A percentile compares a stretch with the other conserved stretches of the same genome.
These are phyloP conservation scores for Phalangium opilio DNA, from an alignment of 2,888 invertebrate species.

Conservation along the genomic window DNA sequence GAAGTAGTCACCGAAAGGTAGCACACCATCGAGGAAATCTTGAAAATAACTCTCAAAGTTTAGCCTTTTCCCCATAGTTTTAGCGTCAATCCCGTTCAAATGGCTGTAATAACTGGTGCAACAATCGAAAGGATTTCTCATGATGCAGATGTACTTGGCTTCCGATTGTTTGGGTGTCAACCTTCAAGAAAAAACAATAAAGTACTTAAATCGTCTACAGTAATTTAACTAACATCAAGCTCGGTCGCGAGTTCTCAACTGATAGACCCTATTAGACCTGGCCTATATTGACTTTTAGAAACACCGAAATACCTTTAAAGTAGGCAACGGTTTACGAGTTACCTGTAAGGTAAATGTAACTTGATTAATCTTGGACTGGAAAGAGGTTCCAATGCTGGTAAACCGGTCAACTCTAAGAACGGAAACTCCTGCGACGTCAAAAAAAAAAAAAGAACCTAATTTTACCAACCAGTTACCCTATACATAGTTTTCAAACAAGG, in stretches of 20 bases:
- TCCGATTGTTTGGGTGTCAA: conserved; percentile 9
- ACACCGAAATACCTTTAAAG: too few species aligned
- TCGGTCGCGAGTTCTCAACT: too few species aligned
- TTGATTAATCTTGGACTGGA: conserved; percentile 11
- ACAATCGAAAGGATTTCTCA: conserved; percentile 35
- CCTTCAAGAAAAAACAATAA: not conserved
- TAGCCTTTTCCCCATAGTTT: not conserved
- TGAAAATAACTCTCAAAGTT: conserved; percentile 29
- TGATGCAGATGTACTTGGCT: conserved; percentile 29
- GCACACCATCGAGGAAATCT: conserved; percentile 29
- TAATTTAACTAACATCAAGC: too few species aligned
- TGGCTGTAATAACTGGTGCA: conserved; percentile 33
- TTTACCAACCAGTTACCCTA: too few species aligned
- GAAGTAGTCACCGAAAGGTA: conserved; percentile 21
- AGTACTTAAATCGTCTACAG: conserved; percentile 5
- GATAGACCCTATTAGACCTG: too few species aligned
- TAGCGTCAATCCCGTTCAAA: conserved; percentile 2
- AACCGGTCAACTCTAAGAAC: conserved; percentile 9
- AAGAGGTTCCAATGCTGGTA: conserved; percentile 1
- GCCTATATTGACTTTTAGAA: too few species aligned
- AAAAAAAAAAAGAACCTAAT: too few species aligned
- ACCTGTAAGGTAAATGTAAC: conserved; percentile 13
- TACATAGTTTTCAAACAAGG: too few species aligned
- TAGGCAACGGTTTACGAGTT: conserved; percentile 1
- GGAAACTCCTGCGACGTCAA: conserved; percentile 6